phyloP scores from a whole-genome alignment of 2,888 invertebrate species.

The Eupeodes luniger region DNA sequence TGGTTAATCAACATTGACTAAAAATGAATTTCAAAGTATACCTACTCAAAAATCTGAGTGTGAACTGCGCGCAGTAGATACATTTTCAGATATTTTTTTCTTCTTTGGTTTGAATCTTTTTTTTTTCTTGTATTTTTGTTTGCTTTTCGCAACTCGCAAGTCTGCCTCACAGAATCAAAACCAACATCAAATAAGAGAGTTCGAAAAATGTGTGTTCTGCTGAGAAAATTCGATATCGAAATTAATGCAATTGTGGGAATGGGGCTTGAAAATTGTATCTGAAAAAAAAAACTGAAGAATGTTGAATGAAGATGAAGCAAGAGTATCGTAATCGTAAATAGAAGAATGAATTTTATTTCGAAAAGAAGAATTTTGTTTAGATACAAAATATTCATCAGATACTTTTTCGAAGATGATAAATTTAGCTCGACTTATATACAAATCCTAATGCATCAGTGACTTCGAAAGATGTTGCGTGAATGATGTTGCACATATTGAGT shows the following conservation, averaged over 20 bases:
- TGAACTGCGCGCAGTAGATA: constrained; percentile 71
- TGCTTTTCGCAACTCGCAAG: constrained; percentile 42
- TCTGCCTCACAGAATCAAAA: neutral
- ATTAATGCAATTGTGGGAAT: neutral
- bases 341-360: constrained; percentile 4
- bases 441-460: too few relatives aligned
- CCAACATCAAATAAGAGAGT: constrained; percentile 10
- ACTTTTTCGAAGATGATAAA: constrained; percentile 30
- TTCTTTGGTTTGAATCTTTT: neutral
- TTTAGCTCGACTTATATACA: neutral
- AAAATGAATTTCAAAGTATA: constrained; percentile 78
- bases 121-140: constrained; percentile 30
- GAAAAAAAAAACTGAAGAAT: neutral
- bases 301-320: constrained; percentile 28
- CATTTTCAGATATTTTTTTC: constrained; percentile 42
- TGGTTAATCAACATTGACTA: constrained; percentile 83
- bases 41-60: constrained; percentile 76
- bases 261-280: neutral
- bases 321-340: neutral
- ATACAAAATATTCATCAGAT: neutral
- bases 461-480: too few relatives aligned
- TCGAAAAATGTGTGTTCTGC: constrained; percentile 8
- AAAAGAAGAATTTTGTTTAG: constrained; percentile 1
- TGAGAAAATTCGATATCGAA: constrained; percentile 58
- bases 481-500: too few relatives aligned